Evolutionary conservation across 2,113 vertebrate species (phyloP).

Genomic region (Equus quagga): DNA sequence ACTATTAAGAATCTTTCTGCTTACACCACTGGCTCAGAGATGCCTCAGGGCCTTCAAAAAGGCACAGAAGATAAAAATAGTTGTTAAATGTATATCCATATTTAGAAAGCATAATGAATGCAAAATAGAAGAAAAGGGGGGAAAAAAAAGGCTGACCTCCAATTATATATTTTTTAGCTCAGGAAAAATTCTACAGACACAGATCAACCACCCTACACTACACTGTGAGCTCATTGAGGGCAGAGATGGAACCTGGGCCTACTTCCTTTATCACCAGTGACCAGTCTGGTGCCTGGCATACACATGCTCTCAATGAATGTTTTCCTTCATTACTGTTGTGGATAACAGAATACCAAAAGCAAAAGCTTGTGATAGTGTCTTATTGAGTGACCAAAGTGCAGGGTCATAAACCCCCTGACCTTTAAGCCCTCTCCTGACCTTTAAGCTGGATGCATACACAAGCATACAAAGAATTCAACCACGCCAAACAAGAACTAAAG

Average conservation of each 20-base stretch:
- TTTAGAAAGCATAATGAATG: slow-evolving; percentile 25
- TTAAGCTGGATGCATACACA: background rate
- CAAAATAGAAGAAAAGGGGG: background rate
- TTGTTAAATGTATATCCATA: background rate
- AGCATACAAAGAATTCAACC: background rate
- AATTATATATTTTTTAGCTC: background rate
- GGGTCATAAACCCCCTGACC: background rate
- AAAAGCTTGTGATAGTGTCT: background rate
- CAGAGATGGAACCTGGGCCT: background rate
- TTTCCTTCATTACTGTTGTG: background rate
- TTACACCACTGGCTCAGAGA: background rate
- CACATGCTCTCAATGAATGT: background rate
- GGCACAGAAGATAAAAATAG: background rate
- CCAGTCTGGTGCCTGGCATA: background rate
- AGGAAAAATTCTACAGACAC: background rate
- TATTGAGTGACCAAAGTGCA: background rate
- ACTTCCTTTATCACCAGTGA: background rate
- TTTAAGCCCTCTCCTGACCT: background rate
- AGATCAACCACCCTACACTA: background rate
- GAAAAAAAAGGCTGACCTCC: background rate
- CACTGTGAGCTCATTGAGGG: background rate
- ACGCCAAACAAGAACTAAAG: background rate
- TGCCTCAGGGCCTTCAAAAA: background rate
- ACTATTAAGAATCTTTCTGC: background rate
- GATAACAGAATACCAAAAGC: background rate